Evolutionary conservation across 2,797 vertebrate species (phyloP).

Genomic region (Coracias cyanogaster): DNA sequence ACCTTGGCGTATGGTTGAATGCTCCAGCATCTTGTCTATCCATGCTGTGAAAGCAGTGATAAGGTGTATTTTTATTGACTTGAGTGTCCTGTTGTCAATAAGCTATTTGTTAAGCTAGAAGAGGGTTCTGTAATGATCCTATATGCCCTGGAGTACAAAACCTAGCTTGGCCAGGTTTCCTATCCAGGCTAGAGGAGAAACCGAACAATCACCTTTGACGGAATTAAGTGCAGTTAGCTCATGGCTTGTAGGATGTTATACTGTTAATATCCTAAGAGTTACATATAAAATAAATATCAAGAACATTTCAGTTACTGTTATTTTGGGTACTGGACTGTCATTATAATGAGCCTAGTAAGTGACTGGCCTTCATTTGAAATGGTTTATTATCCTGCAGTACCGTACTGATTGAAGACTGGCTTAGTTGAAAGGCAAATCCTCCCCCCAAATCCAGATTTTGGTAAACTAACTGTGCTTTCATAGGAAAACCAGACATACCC

Average conservation of each 20-base stretch:
- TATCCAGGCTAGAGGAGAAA: neutral
- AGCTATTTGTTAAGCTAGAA: conserved; percentile 56
- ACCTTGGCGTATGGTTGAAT: conserved; percentile 15
- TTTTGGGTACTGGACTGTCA: neutral
- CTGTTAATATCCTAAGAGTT: conserved; percentile 16
- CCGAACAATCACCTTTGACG: conserved; percentile 31
- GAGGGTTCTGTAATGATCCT: conserved; percentile 2
- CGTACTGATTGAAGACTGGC: neutral
- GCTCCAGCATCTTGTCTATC: conserved; percentile 29
- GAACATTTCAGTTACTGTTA: conserved; percentile 13
- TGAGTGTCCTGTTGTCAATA: conserved; percentile 59
- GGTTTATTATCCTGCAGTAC: conserved; percentile 25
- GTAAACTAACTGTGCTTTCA: neutral
- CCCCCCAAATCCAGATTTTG: neutral
- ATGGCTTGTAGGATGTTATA: conserved; percentile 23
- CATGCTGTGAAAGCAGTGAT: conserved; percentile 59
- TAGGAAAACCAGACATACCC: neutral
- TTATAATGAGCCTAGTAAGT: conserved; percentile 29
- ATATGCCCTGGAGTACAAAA: neutral
- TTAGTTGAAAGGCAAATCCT: neutral
- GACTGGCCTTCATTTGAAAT: conserved; percentile 54
- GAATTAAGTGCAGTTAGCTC: conserved; percentile 21
- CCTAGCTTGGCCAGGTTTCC: neutral
- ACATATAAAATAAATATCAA: conserved; percentile 4
- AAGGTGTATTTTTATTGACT: conserved; percentile 72